phyloP scores from a whole-genome alignment of 2,888 invertebrate species.

The Clusia tigrina region DNA sequence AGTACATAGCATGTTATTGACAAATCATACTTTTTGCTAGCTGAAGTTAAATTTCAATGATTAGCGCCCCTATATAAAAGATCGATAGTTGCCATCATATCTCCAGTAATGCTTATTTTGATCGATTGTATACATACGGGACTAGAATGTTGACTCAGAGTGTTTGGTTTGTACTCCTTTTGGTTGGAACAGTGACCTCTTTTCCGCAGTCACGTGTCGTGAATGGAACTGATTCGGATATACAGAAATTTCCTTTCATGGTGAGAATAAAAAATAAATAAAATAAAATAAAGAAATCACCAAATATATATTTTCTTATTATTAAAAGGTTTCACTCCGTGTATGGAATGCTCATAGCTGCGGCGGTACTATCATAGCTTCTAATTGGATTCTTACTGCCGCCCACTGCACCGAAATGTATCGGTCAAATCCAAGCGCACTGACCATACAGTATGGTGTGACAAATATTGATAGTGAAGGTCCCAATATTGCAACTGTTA shows the following conservation, averaged over 20 bases:
- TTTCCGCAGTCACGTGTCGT: slow-evolving; percentile 51
- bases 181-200: slow-evolving; percentile 31
- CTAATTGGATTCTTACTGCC: slow-evolving; percentile 51
- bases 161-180: slow-evolving; percentile 22
- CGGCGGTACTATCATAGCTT: slow-evolving; percentile 49
- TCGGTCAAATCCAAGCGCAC: background rate
- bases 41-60: too few relatives aligned
- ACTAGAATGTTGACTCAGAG: slow-evolving; percentile 15
- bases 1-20: too few relatives aligned
- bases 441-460: slow-evolving; percentile 51
- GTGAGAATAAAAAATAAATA: slow-evolving; percentile 38
- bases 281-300: background rate
- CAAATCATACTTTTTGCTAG: too few relatives aligned
- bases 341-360: slow-evolving; percentile 48
- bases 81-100: too few relatives aligned
- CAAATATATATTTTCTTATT: background rate
- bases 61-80: too few relatives aligned
- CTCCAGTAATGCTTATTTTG: too few relatives aligned
- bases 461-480: slow-evolving; percentile 40
- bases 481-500: slow-evolving; percentile 47
- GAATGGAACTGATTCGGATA: slow-evolving; percentile 51
- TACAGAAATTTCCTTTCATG: slow-evolving; percentile 53
- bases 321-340: slow-evolving; percentile 51
- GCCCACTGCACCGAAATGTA: slow-evolving; percentile 51
- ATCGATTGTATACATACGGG: too few relatives aligned